Evolutionary conservation across 2,797 vertebrate species (phyloP).

Genomic region (Leucoraja ocellata): DNA sequence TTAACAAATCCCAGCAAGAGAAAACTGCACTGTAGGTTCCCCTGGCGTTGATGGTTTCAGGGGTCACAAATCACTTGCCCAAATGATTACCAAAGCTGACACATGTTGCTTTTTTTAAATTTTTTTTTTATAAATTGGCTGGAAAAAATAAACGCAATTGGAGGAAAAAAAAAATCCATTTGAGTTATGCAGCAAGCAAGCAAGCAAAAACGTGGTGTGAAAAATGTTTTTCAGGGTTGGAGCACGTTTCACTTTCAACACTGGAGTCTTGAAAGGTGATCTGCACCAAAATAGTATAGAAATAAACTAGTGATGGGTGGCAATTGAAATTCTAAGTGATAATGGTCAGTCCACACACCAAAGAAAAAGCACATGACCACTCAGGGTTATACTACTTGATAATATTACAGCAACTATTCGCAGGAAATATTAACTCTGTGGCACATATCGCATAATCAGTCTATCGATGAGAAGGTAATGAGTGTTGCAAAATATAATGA

Average conservation of each 20-base stretch:
- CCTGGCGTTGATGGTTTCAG: background rate
- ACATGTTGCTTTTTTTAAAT: no score
- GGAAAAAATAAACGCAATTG: background rate
- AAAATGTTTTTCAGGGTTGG: background rate
- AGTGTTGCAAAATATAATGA: background rate
- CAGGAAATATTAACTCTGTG: background rate
- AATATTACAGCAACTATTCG: background rate
- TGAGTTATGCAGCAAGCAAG: background rate
- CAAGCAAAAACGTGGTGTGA: background rate
- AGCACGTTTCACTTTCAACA: background rate
- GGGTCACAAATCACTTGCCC: constrained; percentile 18
- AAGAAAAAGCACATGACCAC: background rate
- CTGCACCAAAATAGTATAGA: no score
- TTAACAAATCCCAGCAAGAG: background rate
- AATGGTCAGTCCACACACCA: background rate
- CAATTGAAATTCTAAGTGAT: background rate
- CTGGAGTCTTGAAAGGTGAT: background rate
- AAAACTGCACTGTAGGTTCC: background rate
- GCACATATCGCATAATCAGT: background rate
- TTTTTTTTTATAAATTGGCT: no score
- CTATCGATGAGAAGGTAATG: background rate
- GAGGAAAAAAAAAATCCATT: background rate
- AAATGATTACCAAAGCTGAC: background rate
- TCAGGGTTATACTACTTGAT: background rate
- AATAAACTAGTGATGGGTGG: background rate